phyloP scores from a whole-genome alignment of 2,888 invertebrate species.

The Saturnia pavonia region DNA sequence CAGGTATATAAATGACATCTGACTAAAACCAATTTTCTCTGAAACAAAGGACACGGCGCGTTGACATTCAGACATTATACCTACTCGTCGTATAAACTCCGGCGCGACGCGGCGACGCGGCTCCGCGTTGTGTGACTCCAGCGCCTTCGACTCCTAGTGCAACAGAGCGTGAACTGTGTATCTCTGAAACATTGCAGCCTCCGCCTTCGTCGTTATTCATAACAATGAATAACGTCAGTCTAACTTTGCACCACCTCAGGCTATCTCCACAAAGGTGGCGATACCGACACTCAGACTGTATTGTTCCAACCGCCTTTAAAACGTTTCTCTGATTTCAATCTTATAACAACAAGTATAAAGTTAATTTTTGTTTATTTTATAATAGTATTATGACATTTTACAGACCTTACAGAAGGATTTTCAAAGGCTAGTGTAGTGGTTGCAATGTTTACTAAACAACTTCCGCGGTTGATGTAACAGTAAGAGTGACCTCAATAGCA shows the following conservation, averaged over 20 bases:
- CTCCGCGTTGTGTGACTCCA: no score
- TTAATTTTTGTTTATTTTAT: background rate
- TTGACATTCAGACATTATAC: background rate
- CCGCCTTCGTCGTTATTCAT: constrained; percentile 15
- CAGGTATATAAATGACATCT: no score
- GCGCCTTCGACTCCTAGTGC: background rate
- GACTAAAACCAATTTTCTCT: no score
- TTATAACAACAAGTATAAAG: background rate
- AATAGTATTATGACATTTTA: constrained; percentile 9
- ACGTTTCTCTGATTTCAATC: background rate
- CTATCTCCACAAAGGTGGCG: constrained; percentile 23
- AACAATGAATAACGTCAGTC: constrained; percentile 23
- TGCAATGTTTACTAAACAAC: constrained; percentile 17
- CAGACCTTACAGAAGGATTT: background rate
- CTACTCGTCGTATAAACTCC: background rate
- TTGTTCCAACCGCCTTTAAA: background rate
- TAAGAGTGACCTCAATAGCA: constrained; percentile 19
- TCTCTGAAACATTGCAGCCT: constrained; percentile 12
- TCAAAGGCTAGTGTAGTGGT: constrained; percentile 19
- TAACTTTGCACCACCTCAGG: constrained; percentile 24
- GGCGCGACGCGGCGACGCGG: background rate
- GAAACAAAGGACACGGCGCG: no score
- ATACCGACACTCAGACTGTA: constrained; percentile 1
- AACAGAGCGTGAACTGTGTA: background rate
- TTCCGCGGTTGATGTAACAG: constrained; percentile 13